Base-by-base conservation (phyloP, 2,113 vertebrate genomes). In the Pleuronectes platessa region DNA sequence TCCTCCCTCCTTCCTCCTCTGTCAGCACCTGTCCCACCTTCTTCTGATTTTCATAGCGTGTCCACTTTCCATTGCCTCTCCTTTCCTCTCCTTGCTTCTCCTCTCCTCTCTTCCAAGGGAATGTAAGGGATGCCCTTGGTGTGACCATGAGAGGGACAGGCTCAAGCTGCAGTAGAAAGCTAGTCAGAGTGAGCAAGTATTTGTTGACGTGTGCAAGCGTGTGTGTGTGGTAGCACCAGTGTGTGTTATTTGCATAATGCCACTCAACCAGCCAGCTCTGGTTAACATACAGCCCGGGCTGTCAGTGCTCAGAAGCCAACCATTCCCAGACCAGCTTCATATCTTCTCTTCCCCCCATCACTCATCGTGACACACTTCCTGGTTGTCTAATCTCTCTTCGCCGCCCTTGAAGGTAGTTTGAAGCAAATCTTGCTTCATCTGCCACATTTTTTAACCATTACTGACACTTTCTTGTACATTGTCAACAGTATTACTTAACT, bases 141-240 rank as follows among this genome's bases (percentile, higher is more conserved):
- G 64, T 92, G 91, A 92, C 90, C 89, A 23, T 90, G 90, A 88
- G 49, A 65, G 68, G 82, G 78, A 76, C 71, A 63, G 73, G 72
- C 78, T 85, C 64, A 78, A 85, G 75, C 88, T 92, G 89, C 90
- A 86, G 87, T 82, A 68, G 71, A 68, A 73, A 75, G 79, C 68
- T 58, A 82, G 80, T 72, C 59, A 76, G 80, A 69, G 67, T 69
- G 76, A 85, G 79, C 73, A 76, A 85, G 75, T 83, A 70, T 59
- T 66, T 76, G 59, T 77, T 65, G 64, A 24, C 51, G 54, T 68
- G 53, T 61, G 64, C n/a, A 5, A n/a, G 13, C 31, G 31, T 31
- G 31, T 6, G 6, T 31, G 1, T 31, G 31, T 66, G 27, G 11
- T 23, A 58, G 23, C 60, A 65, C 47, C 45, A 12, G 10, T 79